These are phyloP conservation scores for Vombatus ursinus DNA, from an alignment of 2,113 vertebrate species.

Conservation along the genomic window DNA sequence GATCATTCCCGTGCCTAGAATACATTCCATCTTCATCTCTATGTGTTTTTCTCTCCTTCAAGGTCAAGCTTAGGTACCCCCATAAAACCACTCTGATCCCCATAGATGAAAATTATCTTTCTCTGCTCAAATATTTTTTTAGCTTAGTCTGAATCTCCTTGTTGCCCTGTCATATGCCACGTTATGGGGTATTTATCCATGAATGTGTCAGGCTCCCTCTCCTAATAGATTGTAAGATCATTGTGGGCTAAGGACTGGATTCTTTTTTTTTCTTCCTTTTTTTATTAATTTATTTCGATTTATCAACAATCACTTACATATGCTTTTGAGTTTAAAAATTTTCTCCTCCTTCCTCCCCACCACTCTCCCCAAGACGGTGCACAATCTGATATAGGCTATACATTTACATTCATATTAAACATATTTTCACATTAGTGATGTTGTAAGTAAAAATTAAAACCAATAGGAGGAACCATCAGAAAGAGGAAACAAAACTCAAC, in stretches of 20 bases:
- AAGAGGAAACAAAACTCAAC: too few species aligned
- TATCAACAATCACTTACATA: too few species aligned
- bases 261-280: too few species aligned
- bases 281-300: too few species aligned
- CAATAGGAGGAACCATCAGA: too few species aligned
- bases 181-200: not conserved
- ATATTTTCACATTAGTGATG: too few species aligned
- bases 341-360: too few species aligned
- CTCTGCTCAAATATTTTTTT: not conserved
- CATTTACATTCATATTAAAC: too few species aligned
- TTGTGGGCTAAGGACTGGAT: not conserved
- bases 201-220: not conserved
- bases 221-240: not conserved
- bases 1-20: not conserved
- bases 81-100: not conserved
- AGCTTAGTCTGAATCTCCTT: not conserved
- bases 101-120: not conserved
- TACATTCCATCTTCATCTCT: not conserved
- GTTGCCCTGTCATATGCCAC: not conserved
- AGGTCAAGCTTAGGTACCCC: not conserved
- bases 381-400: too few species aligned
- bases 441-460: too few species aligned
- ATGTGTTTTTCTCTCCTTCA: not conserved
- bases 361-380: too few species aligned
- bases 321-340: too few species aligned